Evolutionary conservation across 2,797 vertebrate species (phyloP), one percentile per base, ranked within the genome.

Genomic region (Pithecia hirsuta): DNA sequence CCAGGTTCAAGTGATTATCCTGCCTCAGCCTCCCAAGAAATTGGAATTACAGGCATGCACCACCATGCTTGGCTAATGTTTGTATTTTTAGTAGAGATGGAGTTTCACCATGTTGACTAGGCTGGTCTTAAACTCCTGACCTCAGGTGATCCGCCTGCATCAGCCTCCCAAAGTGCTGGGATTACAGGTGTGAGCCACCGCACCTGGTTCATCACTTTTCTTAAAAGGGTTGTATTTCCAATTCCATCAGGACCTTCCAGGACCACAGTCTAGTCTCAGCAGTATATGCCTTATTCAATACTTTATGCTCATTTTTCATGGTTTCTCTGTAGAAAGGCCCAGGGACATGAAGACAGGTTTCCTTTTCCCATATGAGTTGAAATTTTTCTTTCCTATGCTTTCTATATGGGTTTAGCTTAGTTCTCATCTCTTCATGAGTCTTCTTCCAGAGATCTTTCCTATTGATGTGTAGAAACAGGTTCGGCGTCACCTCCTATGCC

Each of bases 151-250:
- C 61, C 7, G 0, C 61, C 61, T 0, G 1, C 61, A 14, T 64
- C 0, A 4, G 61, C 30, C 61, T 64, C 30, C 61, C 30, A 64
- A 33, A 64, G 30, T 33, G 61, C 61, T 33, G 30, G 61, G 61
- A 64, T 64, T 64, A 64, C 30, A 64, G 61, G 33, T 0, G 3
- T 64, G 30, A 64, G 14, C 61, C 30, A 64, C 30, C 3, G 3
- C 7, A 0, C 61, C 14, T 0, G 15, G 30, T 15, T 15, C 61
- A 33, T 8, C 15, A 64, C 88, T 78, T 59, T 94, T n/a, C 76
- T 86, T 52, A 97, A n/a, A 39, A 97, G 36, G 0, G 52, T 88
- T 2, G 86, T 97, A 64, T 96, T 97, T 0, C 97, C 97, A 1
- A 5, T 14, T 36, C 93, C 97, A 36, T 59, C 57, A 1, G 5